Conservation (phyloP, 2,113 vertebrate genomes). For the Cepphus grylle region DNA sequence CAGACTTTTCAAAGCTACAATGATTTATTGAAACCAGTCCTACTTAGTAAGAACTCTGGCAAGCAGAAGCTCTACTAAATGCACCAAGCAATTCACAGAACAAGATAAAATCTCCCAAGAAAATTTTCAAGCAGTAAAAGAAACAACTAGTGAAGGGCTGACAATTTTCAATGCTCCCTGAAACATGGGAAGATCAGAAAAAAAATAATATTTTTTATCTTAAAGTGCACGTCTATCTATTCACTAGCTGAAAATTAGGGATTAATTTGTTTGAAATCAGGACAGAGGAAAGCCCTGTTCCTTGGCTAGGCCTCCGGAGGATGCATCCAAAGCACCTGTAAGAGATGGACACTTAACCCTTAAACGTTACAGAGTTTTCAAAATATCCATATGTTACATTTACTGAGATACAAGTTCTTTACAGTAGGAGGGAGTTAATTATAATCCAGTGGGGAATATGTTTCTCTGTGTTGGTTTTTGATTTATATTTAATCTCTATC, state of each 20-base stretch:
- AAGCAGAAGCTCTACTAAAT: constrained; percentile 44
- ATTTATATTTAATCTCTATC: constrained; percentile 30
- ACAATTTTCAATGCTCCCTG: not conserved
- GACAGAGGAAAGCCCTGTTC: not conserved
- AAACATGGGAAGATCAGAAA: not conserved
- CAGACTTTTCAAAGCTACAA: constrained; percentile 2
- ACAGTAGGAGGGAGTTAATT: not conserved
- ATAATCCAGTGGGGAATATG: not conserved
- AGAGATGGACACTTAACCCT: not conserved
- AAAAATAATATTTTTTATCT: not conserved
- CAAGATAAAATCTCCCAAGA: constrained; percentile 25
- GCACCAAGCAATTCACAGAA: constrained; percentile 11
- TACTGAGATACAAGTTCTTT: not conserved
- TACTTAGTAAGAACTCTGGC: not conserved
- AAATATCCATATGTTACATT: not conserved
- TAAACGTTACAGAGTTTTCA: not conserved
- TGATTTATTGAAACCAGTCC: constrained; percentile 56
- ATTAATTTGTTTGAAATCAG: not conserved
- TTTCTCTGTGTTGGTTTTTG: constrained; percentile 20
- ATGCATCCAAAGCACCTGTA: not conserved
- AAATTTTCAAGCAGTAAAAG: constrained; percentile 43
- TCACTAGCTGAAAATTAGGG: not conserved
- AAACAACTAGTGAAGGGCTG: not conserved
- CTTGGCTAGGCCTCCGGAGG: not conserved
- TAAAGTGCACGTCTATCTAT: not conserved